Conservation (phyloP, 2,888 invertebrate genomes). For the Acrobasis repandana region DNA sequence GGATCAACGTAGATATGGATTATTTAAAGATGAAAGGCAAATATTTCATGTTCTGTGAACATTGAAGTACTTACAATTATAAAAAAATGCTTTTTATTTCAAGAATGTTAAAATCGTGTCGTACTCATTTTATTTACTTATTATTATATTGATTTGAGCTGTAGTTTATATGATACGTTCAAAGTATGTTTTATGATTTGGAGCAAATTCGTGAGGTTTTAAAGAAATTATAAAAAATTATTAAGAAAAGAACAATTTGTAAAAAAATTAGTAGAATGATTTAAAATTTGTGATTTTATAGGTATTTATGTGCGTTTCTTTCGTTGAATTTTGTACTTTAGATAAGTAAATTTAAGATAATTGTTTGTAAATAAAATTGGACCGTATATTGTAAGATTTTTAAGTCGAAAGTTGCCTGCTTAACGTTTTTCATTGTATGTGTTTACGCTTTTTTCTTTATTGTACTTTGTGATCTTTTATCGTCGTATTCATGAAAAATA, state of each 20-base stretch:
- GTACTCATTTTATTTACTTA: background rate
- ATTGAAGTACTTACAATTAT: no score
- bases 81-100: background rate
- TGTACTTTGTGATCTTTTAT: background rate
- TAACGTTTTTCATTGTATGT: conserved; percentile 13
- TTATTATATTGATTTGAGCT: background rate
- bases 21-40: no score
- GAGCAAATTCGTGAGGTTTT: background rate
- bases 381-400: conserved; percentile 2
- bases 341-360: background rate
- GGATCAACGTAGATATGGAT: no score
- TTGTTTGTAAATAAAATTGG: conserved; percentile 21
- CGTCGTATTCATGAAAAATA: background rate
- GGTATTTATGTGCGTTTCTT: conserved; percentile 17
- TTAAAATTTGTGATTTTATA: conserved; percentile 12
- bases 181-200: background rate
- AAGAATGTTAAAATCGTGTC: conserved; percentile 2
- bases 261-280: background rate
- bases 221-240: background rate
- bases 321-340: conserved; percentile 17
- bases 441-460: conserved; percentile 28
- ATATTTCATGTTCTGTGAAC: no score
- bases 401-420: conserved; percentile 7
- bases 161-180: background rate
- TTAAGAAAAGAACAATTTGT: background rate